Base-by-base conservation (phyloP, 2,113 vertebrate genomes). In the Patagioenas fasciata region DNA sequence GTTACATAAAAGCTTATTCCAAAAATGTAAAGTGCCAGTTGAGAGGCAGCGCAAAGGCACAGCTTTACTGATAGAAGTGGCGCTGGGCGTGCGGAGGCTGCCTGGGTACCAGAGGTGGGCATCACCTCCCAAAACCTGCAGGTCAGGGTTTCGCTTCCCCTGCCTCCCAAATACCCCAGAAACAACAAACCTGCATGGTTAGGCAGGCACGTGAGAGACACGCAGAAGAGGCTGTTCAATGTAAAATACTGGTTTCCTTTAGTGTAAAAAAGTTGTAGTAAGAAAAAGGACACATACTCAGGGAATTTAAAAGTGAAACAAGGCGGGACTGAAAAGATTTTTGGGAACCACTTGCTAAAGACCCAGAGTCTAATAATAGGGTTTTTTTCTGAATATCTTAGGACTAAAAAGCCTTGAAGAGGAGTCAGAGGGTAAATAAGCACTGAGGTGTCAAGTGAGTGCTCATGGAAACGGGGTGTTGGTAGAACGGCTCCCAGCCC, bases 401-500 rank as follows among this genome's bases (percentile, higher is more conserved):
- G 34, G 20, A 65, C 62, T 88, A 32, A 38, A 60, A 85, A 48
- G 31, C 29, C 40, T 73, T 60, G 64, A 69, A 34, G 50, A 85
- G 44, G 26, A 65, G 13, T 80, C 73, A 38, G 15, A 8, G 32
- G 25, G 44, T 73, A 77, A 57, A 80, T 42, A 44, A 58, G 50
- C 6, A 5, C 6, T 38, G 77, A 29, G 15, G 34, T 60, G 64
- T 58, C 32, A 47, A 44, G 48, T 40, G 88, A 69, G 34, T 10
- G 38, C 48, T 47, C 0, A 0, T 69, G 64, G 64, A 64, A 80
- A 34, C 1, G 6, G 50, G 40, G 15, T 1, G 0, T 7, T 51
- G 77, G 34, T 34, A 72, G 67, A 64, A 23, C 24, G 72, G 24
- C 36, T 82, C 13, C 42, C 36, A 82, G 16, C 34, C n/a, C 75